Conservation (phyloP, 1,140 invertebrate species). For the Drosophila ercepeae region DNA sequence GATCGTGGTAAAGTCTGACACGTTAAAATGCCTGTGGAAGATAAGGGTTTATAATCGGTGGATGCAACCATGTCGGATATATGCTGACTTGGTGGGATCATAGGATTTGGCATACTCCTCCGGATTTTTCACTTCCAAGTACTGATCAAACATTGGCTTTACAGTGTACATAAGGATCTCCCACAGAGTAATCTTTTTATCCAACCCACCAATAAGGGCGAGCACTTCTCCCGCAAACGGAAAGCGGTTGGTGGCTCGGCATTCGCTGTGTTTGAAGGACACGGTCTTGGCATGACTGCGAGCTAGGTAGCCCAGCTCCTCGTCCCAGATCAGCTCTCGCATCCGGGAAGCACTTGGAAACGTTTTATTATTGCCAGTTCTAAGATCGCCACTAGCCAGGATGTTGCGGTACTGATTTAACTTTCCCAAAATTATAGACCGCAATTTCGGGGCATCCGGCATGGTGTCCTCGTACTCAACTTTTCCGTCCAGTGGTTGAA, state of each 20-base stretch:
- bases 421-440: background rate
- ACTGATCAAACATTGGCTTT: conserved; percentile 24
- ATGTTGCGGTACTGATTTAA: background rate
- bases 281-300: conserved; percentile 45
- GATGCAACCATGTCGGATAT: background rate
- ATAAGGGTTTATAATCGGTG: background rate
- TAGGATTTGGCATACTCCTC: background rate
- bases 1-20: conserved; percentile 32
- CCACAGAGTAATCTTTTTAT: background rate
- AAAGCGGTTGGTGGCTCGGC: conserved; percentile 43
- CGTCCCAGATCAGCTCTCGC: conserved; percentile 63
- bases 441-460: conserved; percentile 20
- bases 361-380: background rate
- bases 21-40: background rate
- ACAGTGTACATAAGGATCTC: conserved; percentile 10
- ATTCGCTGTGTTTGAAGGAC: conserved; percentile 44
- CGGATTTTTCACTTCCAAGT: conserved; percentile 13
- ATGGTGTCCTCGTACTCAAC: conserved; percentile 11
- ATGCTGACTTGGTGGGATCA: conserved; percentile 16
- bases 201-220: background rate
- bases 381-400: background rate
- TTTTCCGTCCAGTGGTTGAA: background rate
- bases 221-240: conserved; percentile 38
- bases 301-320: conserved; percentile 55
- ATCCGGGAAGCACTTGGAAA: conserved; percentile 51